phyloP scores from a whole-genome alignment of 2,113 vertebrate species.

The Columba janthina region DNA sequence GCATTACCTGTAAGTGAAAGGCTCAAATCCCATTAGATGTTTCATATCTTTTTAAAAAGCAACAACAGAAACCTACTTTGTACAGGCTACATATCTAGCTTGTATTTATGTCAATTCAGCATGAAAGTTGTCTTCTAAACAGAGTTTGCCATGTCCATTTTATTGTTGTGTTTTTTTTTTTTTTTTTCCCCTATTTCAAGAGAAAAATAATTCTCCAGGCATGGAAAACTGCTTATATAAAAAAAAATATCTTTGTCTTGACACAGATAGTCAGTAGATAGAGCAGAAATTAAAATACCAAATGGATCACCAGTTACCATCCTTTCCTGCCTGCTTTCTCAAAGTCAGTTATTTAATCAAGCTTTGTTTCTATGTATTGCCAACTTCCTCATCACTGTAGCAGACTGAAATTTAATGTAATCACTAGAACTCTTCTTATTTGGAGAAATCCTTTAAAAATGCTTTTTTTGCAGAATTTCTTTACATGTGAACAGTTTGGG shows the following conservation, averaged over 20 bases:
- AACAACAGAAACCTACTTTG: background rate
- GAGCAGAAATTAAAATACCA: background rate
- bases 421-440: background rate
- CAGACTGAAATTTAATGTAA: background rate
- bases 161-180: too few relatives aligned
- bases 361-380: background rate
- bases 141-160: background rate
- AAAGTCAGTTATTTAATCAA: background rate
- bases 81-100: background rate
- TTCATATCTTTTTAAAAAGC: background rate
- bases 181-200: background rate
- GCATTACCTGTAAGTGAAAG: conserved; percentile 58
- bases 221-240: background rate
- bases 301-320: background rate
- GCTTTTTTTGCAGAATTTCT: background rate
- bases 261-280: background rate
- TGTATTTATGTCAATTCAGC: background rate
- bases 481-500: background rate
- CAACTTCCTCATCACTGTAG: background rate
- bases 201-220: background rate
- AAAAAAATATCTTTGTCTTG: background rate
- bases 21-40: background rate
- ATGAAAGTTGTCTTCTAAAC: background rate
- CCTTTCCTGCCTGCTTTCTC: background rate
- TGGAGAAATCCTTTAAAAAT: background rate